Percentiles rank a stretch among this genome's conserved stretches.
phyloP scores from a whole-genome alignment of 2,797 vertebrate genomes.

The Morelia viridis region DNA sequence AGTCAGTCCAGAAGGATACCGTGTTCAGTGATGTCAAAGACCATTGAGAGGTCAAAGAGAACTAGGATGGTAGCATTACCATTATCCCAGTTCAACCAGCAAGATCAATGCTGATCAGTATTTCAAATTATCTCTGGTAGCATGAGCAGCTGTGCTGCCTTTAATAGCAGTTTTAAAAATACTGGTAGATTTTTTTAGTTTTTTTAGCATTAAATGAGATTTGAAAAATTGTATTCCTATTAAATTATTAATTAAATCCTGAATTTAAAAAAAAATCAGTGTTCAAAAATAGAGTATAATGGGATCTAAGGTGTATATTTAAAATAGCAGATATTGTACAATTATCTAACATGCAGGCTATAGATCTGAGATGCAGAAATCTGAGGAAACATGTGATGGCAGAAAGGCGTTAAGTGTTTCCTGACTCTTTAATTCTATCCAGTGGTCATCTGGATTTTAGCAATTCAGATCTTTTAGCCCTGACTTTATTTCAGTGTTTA shows the following conservation, averaged over 20 bases:
- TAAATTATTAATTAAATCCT: slow-evolving; percentile 73
- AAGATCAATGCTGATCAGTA: no score
- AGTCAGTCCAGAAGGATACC: no score
- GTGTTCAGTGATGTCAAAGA: no score
- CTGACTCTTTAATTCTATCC: no score
- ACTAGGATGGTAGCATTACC: no score
- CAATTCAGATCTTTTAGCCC: no score
- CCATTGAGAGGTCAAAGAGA: no score
- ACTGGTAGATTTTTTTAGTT: slow-evolving; percentile 51
- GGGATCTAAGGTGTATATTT: not conserved
- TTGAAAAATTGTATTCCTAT: slow-evolving; percentile 57
- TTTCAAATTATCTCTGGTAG: no score
- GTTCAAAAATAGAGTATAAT: slow-evolving; percentile 72
- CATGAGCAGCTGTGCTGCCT: slow-evolving; percentile 61
- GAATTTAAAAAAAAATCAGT: slow-evolving; percentile 76
- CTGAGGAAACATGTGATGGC: no score
- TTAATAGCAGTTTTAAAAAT: slow-evolving; percentile 39
- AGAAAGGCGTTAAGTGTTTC: no score
- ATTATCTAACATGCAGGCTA: not conserved
- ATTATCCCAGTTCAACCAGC: not conserved
- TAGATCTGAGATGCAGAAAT: no score
- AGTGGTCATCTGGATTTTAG: no score
- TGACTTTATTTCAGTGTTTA: not conserved
- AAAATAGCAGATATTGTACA: not conserved
- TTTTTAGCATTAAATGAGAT: slow-evolving; percentile 42